Evolutionary conservation across 2,797 vertebrate genomes (phyloP).

Genomic region (Urophycis tenuis): DNA sequence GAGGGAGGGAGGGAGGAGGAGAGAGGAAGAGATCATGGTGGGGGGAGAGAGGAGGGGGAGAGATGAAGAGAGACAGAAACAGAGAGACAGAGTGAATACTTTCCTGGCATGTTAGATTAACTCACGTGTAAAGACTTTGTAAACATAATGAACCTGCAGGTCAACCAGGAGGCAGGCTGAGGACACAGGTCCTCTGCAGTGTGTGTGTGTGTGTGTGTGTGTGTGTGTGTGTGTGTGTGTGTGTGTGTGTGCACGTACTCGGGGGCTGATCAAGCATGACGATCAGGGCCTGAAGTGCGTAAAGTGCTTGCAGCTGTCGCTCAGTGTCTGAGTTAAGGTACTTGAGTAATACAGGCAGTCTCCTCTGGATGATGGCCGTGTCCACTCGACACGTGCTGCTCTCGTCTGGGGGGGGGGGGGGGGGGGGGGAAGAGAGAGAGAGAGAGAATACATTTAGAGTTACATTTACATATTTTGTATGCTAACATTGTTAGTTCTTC

Average conservation of each 20-base stretch:
- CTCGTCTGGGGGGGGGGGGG: slow-evolving; percentile 76
- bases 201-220: no score
- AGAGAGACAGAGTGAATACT: no score
- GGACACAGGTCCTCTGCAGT: no score
- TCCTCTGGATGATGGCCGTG: slow-evolving; percentile 88
- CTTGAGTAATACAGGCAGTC: slow-evolving; percentile 95
- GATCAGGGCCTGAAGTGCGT: slow-evolving; percentile 97
- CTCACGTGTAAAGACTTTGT: neutral
- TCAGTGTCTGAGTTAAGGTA: slow-evolving; percentile 98
- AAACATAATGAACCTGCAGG: neutral
- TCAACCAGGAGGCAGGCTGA: neutral
- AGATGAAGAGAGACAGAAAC: no score
- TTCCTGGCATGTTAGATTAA: no score
- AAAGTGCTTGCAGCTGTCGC: slow-evolving; percentile 99
- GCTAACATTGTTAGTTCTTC: neutral
- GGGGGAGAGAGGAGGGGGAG: no score
- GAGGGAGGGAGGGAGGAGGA: no score
- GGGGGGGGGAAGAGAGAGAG: no score
- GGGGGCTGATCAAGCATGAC: slow-evolving; percentile 96
- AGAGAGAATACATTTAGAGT: neutral
- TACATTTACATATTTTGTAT: no score
- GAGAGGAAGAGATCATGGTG: no score
- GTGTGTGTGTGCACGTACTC: slow-evolving; percentile 75
- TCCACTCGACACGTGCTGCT: slow-evolving; percentile 89
- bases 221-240: no score